Evolutionary conservation across 2,113 vertebrate species (phyloP), one percentile per base, ranked within the genome.

Genomic region (Carassius auratus): DNA sequence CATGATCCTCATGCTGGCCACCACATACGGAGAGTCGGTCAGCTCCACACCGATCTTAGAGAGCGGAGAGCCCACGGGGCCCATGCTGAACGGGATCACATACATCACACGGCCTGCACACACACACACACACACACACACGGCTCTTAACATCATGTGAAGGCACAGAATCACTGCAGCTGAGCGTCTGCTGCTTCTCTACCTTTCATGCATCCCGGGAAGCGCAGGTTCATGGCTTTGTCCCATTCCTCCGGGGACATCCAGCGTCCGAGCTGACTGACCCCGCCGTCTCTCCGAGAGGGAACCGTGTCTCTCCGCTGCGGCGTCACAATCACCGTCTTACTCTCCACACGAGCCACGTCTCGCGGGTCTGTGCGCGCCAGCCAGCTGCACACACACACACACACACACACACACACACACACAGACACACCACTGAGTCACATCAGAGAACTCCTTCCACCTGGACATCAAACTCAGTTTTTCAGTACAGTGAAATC

Each of bases 171-270:
- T 42, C 36, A 36, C 36, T 36, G 36, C 36, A 36, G 36, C 36
- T 36, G 36, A 38, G 38, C 42, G 8, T 45, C 61, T 64, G 61
- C 61, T 26, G 52, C 10, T 26, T 64, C 62, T 30, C 23, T 91
- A 99, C 98, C 98, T 96, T 96, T 97, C 98, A 99, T 99, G 92
- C 98, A 99, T 10, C 96, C 96, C 0, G 98, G 98, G 87, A 99
- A 99, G 6, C 98, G 94, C 88, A 92, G 90, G 0, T 90, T 92
- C 93, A 96, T 94, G 0, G 96, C 96, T 91, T 97, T 98, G 91
- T 97, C 96, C n/a, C 98, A 98, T 87, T 99, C 97, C 33, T 96
- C 95, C 10, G 94, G 96, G 0, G 95, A 97, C 98, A 99, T 98
- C 98, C 98, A 99, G 85, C 93, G 94, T 0, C 98, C 98, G 81